Conservation (phyloP, 2,888 invertebrate genomes). For the Aleiodes testaceus region DNA sequence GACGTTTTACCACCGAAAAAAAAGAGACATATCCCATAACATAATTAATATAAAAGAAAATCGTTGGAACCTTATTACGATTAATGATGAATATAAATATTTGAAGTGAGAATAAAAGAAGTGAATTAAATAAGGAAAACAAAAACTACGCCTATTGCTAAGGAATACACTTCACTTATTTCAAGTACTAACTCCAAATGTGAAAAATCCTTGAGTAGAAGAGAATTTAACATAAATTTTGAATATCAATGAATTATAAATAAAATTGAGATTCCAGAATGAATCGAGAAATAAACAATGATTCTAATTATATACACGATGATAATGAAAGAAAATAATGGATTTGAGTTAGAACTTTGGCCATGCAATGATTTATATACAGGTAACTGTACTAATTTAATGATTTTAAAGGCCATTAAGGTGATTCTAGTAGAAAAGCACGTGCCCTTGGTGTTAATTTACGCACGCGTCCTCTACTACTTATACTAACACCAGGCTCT, state of each 20-base stretch:
- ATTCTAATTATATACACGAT: not conserved
- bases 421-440: conserved; percentile 76
- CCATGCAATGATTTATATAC: conserved; percentile 1
- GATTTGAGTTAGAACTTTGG: conserved; percentile 28
- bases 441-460: conserved; percentile 87
- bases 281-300: not conserved
- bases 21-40: not conserved
- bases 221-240: too few species aligned
- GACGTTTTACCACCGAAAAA: not conserved
- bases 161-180: too few species aligned
- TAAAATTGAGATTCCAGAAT: not conserved
- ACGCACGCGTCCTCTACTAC: conserved; percentile 88
- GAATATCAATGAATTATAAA: not conserved
- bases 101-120: not conserved
- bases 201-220: too few species aligned
- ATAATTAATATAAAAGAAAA: not conserved
- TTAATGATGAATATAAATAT: not conserved
- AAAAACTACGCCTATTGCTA: not conserved
- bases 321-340: conserved; percentile 20
- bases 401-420: conserved; percentile 58
- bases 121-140: not conserved
- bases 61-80: not conserved
- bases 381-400: conserved; percentile 38
- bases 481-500: conserved; percentile 76
- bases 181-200: conserved; percentile 4